Percentiles rank a stretch among this genome's conserved stretches.
Evolutionary conservation across 2,888 invertebrate genomes (phyloP).

Genomic region (Papilio demoleus): DNA sequence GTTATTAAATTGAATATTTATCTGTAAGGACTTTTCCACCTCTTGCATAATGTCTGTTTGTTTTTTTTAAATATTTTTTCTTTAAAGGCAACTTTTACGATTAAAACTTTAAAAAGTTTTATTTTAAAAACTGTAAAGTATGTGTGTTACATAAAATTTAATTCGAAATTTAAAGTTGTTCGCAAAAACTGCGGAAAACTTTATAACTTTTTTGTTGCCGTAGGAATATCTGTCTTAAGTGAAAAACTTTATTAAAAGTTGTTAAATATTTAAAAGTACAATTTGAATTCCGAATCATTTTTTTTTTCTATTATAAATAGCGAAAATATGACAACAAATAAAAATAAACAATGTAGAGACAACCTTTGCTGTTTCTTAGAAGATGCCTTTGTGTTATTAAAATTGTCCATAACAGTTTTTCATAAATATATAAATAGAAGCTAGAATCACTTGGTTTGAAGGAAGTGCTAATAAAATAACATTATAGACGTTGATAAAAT

Average conservation of each 20-base stretch:
- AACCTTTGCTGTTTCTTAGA: neutral
- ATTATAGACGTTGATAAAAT: conserved; percentile 45
- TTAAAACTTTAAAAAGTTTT: neutral
- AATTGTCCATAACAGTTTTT: neutral
- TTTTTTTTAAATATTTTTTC: neutral
- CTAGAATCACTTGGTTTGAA: conserved; percentile 9
- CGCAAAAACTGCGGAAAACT: conserved; percentile 15
- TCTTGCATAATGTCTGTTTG: neutral
- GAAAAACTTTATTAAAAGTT: conserved; percentile 20
- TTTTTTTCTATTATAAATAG: neutral
- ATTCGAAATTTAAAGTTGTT: conserved; percentile 9
- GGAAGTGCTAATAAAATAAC: conserved; percentile 41
- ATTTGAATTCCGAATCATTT: neutral
- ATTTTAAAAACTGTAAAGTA: neutral
- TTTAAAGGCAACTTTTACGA: neutral
- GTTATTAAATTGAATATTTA: conserved; percentile 29
- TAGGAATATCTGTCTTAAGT: conserved; percentile 30
- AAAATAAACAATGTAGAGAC: neutral
- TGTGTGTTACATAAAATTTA: conserved; percentile 9
- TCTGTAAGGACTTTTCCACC: neutral
- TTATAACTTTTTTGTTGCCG: conserved; percentile 26
- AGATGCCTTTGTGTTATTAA: neutral
- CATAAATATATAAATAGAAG: neutral
- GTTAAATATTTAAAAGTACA: conserved; percentile 14
- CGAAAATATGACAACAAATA: neutral